These are phyloP conservation scores for Micrasema longulum DNA, from an alignment of 1,140 invertebrate genomes.

Conservation along the genomic window DNA sequence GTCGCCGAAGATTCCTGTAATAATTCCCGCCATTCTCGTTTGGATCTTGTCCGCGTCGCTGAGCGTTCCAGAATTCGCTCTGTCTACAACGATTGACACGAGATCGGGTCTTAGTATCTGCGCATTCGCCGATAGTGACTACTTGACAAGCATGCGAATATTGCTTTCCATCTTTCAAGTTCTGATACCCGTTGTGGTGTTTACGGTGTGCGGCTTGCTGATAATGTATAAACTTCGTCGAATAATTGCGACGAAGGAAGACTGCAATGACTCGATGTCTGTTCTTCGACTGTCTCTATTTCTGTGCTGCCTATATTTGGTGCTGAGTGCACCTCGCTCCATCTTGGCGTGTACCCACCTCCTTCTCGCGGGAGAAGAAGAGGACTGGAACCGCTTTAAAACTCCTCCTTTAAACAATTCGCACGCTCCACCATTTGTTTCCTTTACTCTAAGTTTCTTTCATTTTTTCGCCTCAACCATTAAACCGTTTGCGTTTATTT, in stretches of 20 bases:
- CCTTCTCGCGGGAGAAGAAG: slow-evolving; percentile 56
- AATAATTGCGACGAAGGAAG: too few species aligned
- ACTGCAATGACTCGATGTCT: slow-evolving; percentile 58
- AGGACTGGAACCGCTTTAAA: slow-evolving; percentile 46
- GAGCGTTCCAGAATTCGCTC: slow-evolving; percentile 68
- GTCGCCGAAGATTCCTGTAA: slow-evolving; percentile 61
- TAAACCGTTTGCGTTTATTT: slow-evolving; percentile 44
- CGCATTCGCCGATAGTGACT: slow-evolving; percentile 60
- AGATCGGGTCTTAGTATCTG: slow-evolving; percentile 58
- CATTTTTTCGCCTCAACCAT: slow-evolving; percentile 55
- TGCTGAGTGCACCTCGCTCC: slow-evolving; percentile 61
- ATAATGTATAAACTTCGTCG: slow-evolving; percentile 59
- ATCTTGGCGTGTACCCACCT: slow-evolving; percentile 57
- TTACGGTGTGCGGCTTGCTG: slow-evolving; percentile 56
- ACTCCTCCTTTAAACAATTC: slow-evolving; percentile 46
- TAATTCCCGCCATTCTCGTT: slow-evolving; percentile 66
- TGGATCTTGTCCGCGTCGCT: slow-evolving; percentile 69
- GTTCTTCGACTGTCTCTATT: slow-evolving; percentile 62
- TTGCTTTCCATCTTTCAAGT: slow-evolving; percentile 63
- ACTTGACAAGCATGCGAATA: slow-evolving; percentile 62
- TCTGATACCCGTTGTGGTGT: slow-evolving; percentile 60
- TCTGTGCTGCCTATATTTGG: slow-evolving; percentile 60
- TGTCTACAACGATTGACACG: slow-evolving; percentile 59
- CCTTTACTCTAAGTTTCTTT: slow-evolving; percentile 58
- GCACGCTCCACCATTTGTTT: slow-evolving; percentile 44